Percentiles rank a stretch among this genome's conserved stretches.
phyloP scores from a whole-genome alignment of 1,140 invertebrate species.

The Zaprionus lachaisei region DNA sequence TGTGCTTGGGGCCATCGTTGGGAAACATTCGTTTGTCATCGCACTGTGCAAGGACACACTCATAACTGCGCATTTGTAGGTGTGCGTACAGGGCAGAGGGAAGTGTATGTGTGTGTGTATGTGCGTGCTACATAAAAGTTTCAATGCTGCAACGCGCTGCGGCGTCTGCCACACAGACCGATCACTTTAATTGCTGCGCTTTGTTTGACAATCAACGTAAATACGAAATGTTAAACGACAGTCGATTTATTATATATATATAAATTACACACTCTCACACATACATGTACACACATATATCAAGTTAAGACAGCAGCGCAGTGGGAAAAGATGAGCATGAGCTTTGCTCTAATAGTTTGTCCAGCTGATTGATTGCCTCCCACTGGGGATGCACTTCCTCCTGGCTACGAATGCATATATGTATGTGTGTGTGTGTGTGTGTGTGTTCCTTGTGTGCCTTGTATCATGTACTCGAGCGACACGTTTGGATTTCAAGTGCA shows the following conservation, averaged over 20 bases:
- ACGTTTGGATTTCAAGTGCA: constrained; percentile 56
- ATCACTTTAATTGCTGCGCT: constrained; percentile 71
- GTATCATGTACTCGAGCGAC: constrained; percentile 15
- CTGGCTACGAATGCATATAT: background rate
- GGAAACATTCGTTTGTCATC: constrained; percentile 60
- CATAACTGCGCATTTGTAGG: constrained; percentile 37
- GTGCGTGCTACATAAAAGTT: constrained; percentile 44
- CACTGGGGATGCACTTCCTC: background rate
- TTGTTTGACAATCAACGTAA: constrained; percentile 47
- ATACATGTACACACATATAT: background rate
- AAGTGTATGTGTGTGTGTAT: constrained; percentile 1
- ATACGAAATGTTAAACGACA: constrained; percentile 50
- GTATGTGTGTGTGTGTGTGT: background rate
- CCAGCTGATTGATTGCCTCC: constrained; percentile 63
- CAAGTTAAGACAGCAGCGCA: constrained; percentile 47
- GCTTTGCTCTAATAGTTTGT: constrained; percentile 52
- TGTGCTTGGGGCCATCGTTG: constrained; percentile 47
- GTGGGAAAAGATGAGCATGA: background rate
- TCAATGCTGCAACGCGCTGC: constrained; percentile 19
- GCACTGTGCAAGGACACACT: constrained; percentile 53
- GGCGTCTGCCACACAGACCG: constrained; percentile 46
- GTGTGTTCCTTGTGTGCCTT: constrained; percentile 19
- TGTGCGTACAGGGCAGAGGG: background rate
- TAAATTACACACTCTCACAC: constrained; percentile 8
- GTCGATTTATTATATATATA: constrained; percentile 22